Evolutionary conservation across 2,888 invertebrate genomes (phyloP), one percentile per base, ranked within the genome.

Genomic region (Amiota minor): DNA sequence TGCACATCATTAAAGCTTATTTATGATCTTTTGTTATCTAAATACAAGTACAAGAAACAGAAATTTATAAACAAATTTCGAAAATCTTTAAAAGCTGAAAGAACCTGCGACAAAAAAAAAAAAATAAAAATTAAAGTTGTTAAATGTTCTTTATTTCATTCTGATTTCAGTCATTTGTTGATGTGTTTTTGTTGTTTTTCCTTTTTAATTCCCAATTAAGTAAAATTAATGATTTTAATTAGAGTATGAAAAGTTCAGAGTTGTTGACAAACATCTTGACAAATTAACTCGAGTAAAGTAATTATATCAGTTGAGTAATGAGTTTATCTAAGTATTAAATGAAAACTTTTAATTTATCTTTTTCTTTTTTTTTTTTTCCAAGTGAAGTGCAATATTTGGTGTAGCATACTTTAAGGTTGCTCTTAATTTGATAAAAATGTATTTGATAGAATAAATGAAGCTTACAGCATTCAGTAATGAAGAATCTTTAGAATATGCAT

Each of bases 1-100:
- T 68, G 53, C 67, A 68, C 67, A 68, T 68, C 67, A 68, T 68
- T 68, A 68, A 68, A 68, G 67, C 50, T 68, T 68, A 68, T 68
- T 68, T 68, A 68, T 68, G 67, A 68, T 68, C 67, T 68, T 68
- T 68, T 14, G 67, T 12, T 50, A 50, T 47, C 59, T 18, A 46
- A 50, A 45, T 18, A 59, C 18, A 20, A 56, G 56, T 18, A 18
- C 9, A 50, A 16, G 49, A 3, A 53, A 35, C 23, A 35, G 35
- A 35, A 35, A 68, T 50, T 68, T 68, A 23, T 68, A 59, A 20
- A 20, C 59, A 20, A 59, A 59, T 16, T 35, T 59, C 18, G 49
- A 16, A 20, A 64, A 35, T 35, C 35, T 35, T 35, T 35, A 35
- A 35, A 6, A 35, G 4, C 2, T 35, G 6, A 35, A 35, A 6